Percentiles rank a stretch among this genome's conserved stretches.
Evolutionary conservation across 2,888 invertebrate genomes (phyloP).

Genomic region (Helicoverpa assulta): DNA sequence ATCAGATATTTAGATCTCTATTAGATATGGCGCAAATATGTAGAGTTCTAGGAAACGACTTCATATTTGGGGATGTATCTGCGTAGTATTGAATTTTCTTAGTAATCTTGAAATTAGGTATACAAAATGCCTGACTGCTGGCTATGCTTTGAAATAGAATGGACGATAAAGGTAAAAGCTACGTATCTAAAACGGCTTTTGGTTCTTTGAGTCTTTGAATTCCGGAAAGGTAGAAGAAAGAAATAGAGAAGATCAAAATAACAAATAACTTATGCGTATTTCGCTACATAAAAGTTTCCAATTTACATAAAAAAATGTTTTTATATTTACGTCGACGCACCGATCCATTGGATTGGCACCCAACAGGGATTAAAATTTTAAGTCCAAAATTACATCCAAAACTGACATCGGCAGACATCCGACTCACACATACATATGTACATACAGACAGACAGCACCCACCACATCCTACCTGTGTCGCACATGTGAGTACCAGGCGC

Average conservation of each 20-base stretch:
- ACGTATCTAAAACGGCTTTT: background rate
- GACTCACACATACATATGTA: slow-evolving; percentile 5
- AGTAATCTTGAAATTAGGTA: too few relatives aligned
- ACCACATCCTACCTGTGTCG: slow-evolving; percentile 21
- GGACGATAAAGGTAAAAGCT: too few relatives aligned
- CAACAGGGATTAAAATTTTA: slow-evolving; percentile 17
- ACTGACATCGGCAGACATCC: slow-evolving; percentile 33
- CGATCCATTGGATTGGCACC: slow-evolving; percentile 26
- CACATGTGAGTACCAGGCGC: slow-evolving; percentile 51
- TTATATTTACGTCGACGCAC: background rate
- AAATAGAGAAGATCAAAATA: background rate
- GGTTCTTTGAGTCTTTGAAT: slow-evolving; percentile 1
- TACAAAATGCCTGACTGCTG: too few relatives aligned
- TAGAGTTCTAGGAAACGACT: background rate
- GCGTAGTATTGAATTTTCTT: too few relatives aligned
- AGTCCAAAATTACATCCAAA: slow-evolving; percentile 31
- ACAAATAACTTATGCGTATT: background rate
- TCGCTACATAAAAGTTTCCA: too few relatives aligned
- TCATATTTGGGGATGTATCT: background rate
- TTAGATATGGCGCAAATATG: slow-evolving; percentile 7
- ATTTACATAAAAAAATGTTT: background rate
- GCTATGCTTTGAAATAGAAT: too few relatives aligned
- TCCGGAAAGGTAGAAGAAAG: too few relatives aligned
- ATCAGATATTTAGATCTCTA: slow-evolving; percentile 7
- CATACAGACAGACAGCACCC: background rate